These are phyloP conservation scores for Hozukius guyotensis DNA, from an alignment of 2,797 vertebrate species.

Conservation along the genomic window DNA sequence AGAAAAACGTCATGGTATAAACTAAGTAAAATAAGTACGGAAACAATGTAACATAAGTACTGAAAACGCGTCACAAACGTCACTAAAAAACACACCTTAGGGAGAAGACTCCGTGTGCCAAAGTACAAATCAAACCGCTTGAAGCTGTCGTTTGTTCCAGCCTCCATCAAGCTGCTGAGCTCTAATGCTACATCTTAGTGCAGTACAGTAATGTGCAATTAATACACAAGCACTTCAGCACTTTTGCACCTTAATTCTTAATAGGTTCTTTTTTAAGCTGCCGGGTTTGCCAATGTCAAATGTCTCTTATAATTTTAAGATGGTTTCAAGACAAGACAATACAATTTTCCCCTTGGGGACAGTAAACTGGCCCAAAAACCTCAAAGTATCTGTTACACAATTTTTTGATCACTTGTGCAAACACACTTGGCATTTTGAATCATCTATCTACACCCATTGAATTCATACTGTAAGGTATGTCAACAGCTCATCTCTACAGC, in stretches of 20 bases:
- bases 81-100: neutral
- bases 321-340: neutral
- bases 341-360: accelerated
- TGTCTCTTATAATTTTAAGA: neutral
- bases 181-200: neutral
- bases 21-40: no score
- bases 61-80: no score
- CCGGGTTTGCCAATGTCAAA: neutral
- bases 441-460: neutral
- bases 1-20: accelerated
- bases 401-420: neutral
- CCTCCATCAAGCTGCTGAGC: neutral
- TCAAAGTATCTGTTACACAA: neutral
- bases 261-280: neutral
- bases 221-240: neutral
- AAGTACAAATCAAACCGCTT: neutral
- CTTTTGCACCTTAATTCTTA: neutral
- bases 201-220: neutral
- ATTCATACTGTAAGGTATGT: neutral
- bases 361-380: neutral
- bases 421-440: neutral
- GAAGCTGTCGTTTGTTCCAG: neutral
- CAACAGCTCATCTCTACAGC: neutral
- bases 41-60: no score
- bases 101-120: neutral